Base-by-base conservation (phyloP, 2,797 vertebrate genomes). In the Anguilla pacifica region DNA sequence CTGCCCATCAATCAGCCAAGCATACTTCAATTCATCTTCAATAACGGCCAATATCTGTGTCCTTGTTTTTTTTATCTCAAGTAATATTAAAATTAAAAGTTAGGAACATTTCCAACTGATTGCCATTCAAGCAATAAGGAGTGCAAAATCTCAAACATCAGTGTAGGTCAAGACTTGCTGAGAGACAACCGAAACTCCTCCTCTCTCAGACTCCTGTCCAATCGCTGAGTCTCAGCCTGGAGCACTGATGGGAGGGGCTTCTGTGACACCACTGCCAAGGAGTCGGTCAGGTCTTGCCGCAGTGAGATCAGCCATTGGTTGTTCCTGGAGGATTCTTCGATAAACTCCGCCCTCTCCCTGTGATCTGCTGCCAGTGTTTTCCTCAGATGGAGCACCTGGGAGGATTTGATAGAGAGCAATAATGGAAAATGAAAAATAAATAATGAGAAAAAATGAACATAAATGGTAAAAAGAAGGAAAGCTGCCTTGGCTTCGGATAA, bases 191-290 rank as follows among this genome's bases (percentile, higher is more conserved):
- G 89, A 13, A 94, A 87, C 91, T 96, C 94, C 91, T 96, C 95
- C 92, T 94, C 94, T 89, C 89, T 93, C 72, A 95, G 83, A 89
- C 95, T 96, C 53, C 90, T 90, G 91, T 96, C 95, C 92, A 96
- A 92, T 89, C 94, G 93, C 89, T 94, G 93, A 0, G 95, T 93
- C 90, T 96, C 95, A 2, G 90, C 91, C 90, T 95, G 91, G 53
- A 96, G 91, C 61, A 96, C 92, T 0, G 95, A 91, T 0, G 94
- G 91, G 67, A 94, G 25, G 46, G 94, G 94, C 39, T 67, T 90
- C 6, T 90, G 91, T 0, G 94, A 94, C 83, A 96, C 95, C 0
- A 90, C 17, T 0, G 85, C 87, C 59, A 94, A 88, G 31, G 93
- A 94, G 11, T 91, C 87, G 28, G 84, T 92, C 49, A 94, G 90